Base-by-base conservation (phyloP, 2,113 vertebrate genomes). In the Pteruthius melanotis region DNA sequence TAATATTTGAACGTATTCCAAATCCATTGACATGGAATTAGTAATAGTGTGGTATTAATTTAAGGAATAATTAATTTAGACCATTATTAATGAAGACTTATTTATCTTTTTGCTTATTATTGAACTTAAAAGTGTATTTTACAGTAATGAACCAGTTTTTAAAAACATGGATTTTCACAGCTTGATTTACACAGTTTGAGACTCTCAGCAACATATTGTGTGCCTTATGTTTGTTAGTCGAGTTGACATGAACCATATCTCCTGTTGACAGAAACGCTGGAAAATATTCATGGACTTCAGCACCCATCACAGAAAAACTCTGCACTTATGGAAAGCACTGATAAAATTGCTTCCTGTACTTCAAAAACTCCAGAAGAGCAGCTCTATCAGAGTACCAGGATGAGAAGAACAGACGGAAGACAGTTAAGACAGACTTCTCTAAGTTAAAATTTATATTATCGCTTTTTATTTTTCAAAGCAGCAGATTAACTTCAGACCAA, bases 161-260 rank as follows among this genome's bases (percentile, higher is more conserved):
- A 18, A n/a, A 93, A 94, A 87, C 28, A 30, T 21, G 64, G 68
- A 90, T 71, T 76, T 76, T 83, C 83, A 76, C 63, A 76, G 47
- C n/a, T 54, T 63, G 71, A 63, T 77, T 77, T 89, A 88, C 56
- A 57, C 83, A 84, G 68, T 76, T 75, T 97, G 81, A 83, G 83
- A 91, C 53, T 86, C 88, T 90, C 52, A 39, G 79, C 90, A 97
- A 90, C 83, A 96, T 85, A 92, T 91, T 65, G 81, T 56, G 42
- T 94, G 92, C 92, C 97, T 97, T 96, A 92, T 83, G 93, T 96
- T 97, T 97, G 93, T 95, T 82, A 88, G 83, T 44, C 77, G 40
- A 97, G 89, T 82, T 96, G 95, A 97, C 83, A 90, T 88, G 97
- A 98, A 94, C 61, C 97, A 88, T 87, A 93, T 96, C 83, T 90